These are phyloP conservation scores for Cisticola juncidis DNA, from an alignment of 2,113 vertebrate genomes.

Conservation along the genomic window DNA sequence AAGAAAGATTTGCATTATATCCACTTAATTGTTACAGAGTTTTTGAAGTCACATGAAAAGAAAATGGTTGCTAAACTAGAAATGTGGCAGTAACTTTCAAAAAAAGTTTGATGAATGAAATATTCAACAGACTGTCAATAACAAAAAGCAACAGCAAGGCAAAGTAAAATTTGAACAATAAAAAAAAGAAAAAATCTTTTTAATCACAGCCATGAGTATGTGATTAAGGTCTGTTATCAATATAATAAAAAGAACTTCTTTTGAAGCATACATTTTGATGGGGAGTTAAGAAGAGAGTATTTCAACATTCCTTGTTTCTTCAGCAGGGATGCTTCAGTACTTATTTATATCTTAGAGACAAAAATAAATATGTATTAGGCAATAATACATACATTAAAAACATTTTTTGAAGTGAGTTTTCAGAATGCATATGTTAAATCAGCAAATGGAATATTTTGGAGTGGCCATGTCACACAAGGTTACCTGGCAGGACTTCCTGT, in stretches of 20 bases:
- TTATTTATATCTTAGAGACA: background rate
- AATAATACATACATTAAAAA: background rate
- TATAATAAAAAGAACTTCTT: background rate
- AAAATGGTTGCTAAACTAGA: background rate
- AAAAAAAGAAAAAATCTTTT: background rate
- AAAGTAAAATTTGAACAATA: background rate
- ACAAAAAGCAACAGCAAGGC: background rate
- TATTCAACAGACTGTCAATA: background rate
- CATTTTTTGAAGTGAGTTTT: background rate
- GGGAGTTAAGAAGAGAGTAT: background rate
- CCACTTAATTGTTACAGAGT: background rate
- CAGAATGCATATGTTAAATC: background rate
- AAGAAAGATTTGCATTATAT: background rate
- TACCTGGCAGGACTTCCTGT: background rate
- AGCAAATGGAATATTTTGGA: background rate
- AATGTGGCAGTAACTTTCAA: background rate
- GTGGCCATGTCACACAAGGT: background rate
- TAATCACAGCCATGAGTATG: background rate
- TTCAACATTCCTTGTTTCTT: background rate
- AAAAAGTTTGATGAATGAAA: background rate
- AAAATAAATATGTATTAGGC: constrained; percentile 1
- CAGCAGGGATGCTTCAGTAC: background rate
- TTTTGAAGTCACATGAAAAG: background rate
- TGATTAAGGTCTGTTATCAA: background rate
- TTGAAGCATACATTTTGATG: background rate